A percentile compares a stretch with the other conserved stretches of the same genome.
Evolutionary conservation across 2,888 invertebrate species (phyloP).

Genomic region (Muscina levida): DNA sequence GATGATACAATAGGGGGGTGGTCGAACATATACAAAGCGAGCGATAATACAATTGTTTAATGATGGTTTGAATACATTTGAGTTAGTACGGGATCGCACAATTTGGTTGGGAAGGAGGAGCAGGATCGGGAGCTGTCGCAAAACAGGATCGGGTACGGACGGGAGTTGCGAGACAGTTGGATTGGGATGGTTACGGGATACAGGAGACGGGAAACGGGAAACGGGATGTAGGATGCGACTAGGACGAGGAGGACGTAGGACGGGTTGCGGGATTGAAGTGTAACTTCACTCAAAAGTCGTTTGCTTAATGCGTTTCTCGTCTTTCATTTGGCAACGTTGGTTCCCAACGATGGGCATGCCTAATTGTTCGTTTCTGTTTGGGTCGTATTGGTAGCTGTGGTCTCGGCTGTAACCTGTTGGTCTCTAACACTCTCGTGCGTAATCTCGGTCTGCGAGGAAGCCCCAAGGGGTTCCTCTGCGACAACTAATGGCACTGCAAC

Average conservation of each 20-base stretch:
- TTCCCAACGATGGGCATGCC: slow-evolving; percentile 1
- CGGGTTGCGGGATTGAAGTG: slow-evolving; percentile 18
- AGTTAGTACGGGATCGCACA: slow-evolving; percentile 58
- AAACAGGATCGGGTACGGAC: slow-evolving; percentile 53
- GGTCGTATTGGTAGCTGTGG: slow-evolving; percentile 42
- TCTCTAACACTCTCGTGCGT: slow-evolving; percentile 54
- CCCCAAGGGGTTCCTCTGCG: slow-evolving; percentile 17
- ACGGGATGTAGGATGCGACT: slow-evolving; percentile 16
- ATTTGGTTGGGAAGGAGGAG: slow-evolving; percentile 30
- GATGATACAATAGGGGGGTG: not conserved
- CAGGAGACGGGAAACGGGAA: slow-evolving; percentile 33
- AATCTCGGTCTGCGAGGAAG: slow-evolving; percentile 52
- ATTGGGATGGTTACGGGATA: slow-evolving; percentile 29
- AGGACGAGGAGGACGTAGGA: slow-evolving; percentile 26
- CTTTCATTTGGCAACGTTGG: slow-evolving; percentile 32
- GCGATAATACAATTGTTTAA: slow-evolving; percentile 9
- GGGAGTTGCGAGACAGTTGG: slow-evolving; percentile 8
- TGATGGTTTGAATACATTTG: slow-evolving; percentile 43
- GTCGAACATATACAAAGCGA: slow-evolving; percentile 30
- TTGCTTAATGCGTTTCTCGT: slow-evolving; percentile 34
- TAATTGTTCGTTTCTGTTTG: slow-evolving; percentile 15
- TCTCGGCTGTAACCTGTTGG: slow-evolving; percentile 44
- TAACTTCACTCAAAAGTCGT: slow-evolving; percentile 49
- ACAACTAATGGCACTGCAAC: slow-evolving; percentile 36
- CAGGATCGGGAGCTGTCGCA: slow-evolving; percentile 62